phyloP scores from a whole-genome alignment of 2,113 vertebrate species.

The Coptodon rendalli region DNA sequence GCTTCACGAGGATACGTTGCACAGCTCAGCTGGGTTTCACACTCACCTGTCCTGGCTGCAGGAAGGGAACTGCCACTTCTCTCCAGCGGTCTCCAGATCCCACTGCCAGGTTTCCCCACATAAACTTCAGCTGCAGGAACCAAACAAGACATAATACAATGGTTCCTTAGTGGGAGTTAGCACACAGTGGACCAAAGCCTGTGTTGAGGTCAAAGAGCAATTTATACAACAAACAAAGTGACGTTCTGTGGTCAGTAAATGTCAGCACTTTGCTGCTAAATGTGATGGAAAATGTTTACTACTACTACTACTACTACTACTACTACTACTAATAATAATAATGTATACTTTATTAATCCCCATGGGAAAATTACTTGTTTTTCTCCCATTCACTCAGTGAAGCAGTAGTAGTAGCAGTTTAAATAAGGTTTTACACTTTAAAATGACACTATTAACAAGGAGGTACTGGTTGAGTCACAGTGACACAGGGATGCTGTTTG shows the following conservation, averaged over 20 bases:
- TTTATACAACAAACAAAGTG: not conserved
- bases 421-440: not conserved
- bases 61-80: constrained; percentile 85
- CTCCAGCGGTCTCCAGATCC: constrained; percentile 82
- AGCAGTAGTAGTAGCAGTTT: too few relatives aligned
- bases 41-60: constrained; percentile 81
- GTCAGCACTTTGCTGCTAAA: not conserved
- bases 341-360: too few relatives aligned
- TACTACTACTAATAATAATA: too few relatives aligned
- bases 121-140: constrained; percentile 84
- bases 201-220: not conserved
- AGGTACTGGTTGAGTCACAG: not conserved
- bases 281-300: not conserved
- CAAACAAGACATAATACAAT: not conserved
- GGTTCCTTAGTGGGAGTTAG: not conserved
- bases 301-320: too few relatives aligned
- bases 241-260: rapidly evolving
- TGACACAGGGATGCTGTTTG: not conserved
- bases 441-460: not conserved
- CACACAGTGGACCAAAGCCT: not conserved
- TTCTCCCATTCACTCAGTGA: too few relatives aligned
- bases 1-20: not conserved
- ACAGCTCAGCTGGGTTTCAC: not conserved
- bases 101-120: constrained; percentile 96
- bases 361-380: too few relatives aligned